Evolutionary conservation across 2,797 vertebrate genomes (phyloP).

Genomic region (Aldrovandia affinis): DNA sequence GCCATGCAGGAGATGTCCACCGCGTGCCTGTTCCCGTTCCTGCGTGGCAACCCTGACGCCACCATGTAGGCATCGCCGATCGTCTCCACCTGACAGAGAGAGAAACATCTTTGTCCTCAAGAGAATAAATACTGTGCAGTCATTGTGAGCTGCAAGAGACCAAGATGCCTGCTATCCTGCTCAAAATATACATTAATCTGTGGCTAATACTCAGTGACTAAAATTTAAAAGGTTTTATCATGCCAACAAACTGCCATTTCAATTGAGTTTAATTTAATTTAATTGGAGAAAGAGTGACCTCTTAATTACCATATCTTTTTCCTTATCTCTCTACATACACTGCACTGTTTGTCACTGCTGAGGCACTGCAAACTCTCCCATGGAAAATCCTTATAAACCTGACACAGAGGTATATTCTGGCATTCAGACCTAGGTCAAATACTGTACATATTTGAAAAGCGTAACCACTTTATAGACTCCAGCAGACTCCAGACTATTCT

Average conservation of each 20-base stretch:
- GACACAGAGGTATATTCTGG: not conserved
- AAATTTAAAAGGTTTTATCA: not conserved
- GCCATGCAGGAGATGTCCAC: conserved; percentile 94
- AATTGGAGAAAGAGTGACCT: not conserved
- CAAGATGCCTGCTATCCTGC: not conserved
- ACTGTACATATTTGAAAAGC: not conserved
- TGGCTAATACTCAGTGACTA: not conserved
- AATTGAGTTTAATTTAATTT: not conserved
- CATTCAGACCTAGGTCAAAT: not conserved
- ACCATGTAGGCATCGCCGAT: conserved; percentile 98
- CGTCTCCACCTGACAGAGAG: conserved; percentile 85
- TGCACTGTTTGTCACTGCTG: not conserved
- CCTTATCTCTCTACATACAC: not conserved
- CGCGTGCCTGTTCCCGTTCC: conserved; percentile 91
- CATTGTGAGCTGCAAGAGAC: not conserved
- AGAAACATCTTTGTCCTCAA: not conserved
- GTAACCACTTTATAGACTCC: not conserved
- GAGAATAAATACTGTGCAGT: not conserved
- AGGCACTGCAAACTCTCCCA: not conserved
- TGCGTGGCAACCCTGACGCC: conserved; percentile 86
- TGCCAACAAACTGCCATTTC: not conserved
- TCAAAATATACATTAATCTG: not conserved
- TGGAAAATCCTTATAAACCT: not conserved
- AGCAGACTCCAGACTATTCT: not conserved
- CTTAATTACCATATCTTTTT: not conserved